Evolutionary conservation across 1,140 invertebrate genomes (phyloP).

Genomic region (Popillia japonica): DNA sequence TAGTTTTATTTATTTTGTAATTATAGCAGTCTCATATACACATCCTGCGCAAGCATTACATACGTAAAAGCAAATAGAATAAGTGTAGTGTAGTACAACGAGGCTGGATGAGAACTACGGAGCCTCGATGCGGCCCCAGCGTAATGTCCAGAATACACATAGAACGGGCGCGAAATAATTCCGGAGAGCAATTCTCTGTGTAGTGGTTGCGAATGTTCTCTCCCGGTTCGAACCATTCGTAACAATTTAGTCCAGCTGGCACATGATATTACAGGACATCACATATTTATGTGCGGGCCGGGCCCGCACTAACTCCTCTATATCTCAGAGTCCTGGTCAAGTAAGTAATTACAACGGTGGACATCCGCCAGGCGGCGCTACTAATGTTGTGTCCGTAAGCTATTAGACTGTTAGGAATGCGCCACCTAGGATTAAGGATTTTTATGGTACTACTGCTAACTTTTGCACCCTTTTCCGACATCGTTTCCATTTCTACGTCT

Average conservation of each 20-base stretch:
- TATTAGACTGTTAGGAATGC: constrained; percentile 47
- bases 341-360: constrained; percentile 55
- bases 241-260: constrained; percentile 60
- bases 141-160: constrained; percentile 17
- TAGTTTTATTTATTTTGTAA: constrained; percentile 6
- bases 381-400: constrained; percentile 45
- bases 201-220: constrained; percentile 47
- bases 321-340: constrained; percentile 52
- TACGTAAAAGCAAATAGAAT: constrained; percentile 31
- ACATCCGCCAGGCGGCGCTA: constrained; percentile 48
- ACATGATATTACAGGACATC: constrained; percentile 60
- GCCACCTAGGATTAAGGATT: constrained; percentile 44
- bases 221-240: constrained; percentile 55
- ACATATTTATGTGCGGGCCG: constrained; percentile 58
- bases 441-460: constrained; percentile 40
- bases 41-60: not conserved
- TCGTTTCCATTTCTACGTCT: constrained; percentile 20
- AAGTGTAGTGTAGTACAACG: not conserved
- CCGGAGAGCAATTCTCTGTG: constrained; percentile 47
- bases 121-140: not conserved
- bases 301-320: constrained; percentile 47
- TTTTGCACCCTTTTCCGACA: constrained; percentile 28
- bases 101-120: not conserved
- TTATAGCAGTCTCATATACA: constrained; percentile 16
- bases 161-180: constrained; percentile 48